Evolutionary conservation across 2,888 invertebrate genomes (phyloP).

Genomic region (Rugalucina vietnamica): DNA sequence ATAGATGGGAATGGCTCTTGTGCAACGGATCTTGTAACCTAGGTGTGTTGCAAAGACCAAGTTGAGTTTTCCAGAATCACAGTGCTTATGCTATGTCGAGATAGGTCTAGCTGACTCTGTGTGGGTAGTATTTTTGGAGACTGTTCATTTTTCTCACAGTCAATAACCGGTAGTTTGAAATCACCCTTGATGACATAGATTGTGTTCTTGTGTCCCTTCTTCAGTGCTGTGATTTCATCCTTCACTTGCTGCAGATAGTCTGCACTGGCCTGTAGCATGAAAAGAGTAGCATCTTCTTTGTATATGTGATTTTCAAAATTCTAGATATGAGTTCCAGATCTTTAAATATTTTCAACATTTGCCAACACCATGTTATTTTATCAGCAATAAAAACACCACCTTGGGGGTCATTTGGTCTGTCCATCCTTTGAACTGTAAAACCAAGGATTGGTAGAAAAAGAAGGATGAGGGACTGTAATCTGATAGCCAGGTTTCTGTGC

Average conservation of each 20-base stretch:
- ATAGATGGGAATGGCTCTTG: too few relatives aligned
- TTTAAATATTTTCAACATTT: not conserved
- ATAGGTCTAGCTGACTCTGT: conserved; percentile 9
- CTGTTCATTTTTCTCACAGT: not conserved
- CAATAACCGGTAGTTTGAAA: conserved; percentile 2
- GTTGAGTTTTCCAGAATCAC: too few relatives aligned
- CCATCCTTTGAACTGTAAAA: not conserved
- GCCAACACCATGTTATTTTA: not conserved
- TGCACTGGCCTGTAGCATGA: not conserved
- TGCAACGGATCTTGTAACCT: too few relatives aligned
- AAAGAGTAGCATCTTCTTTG: not conserved
- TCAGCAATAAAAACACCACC: not conserved
- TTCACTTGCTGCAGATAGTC: not conserved
- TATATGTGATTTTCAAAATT: not conserved
- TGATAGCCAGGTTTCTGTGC: not conserved
- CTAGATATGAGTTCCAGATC: not conserved
- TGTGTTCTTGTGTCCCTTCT: conserved; percentile 2
- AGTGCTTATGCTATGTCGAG: too few relatives aligned
- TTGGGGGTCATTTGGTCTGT: not conserved
- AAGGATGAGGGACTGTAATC: not conserved
- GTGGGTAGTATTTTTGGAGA: conserved; percentile 7
- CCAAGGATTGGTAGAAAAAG: not conserved
- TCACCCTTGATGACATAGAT: conserved; percentile 1
- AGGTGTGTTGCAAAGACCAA: too few relatives aligned
- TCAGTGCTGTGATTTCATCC: not conserved